These are phyloP conservation scores for Phlogophora meticulosa DNA, from an alignment of 2,888 invertebrate genomes.

Conservation along the genomic window DNA sequence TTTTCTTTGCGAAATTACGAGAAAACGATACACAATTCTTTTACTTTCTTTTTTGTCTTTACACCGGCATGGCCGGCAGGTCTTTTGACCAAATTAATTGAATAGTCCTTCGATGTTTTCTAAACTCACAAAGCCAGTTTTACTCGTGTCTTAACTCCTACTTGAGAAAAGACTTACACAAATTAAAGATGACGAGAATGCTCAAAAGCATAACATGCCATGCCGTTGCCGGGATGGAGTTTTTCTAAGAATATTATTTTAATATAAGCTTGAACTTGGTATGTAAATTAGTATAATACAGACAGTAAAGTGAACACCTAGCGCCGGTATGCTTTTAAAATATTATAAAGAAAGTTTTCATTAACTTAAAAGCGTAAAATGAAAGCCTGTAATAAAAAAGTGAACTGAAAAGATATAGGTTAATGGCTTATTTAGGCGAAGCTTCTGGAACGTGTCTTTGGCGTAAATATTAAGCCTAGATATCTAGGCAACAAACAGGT, in stretches of 20 bases:
- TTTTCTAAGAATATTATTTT: neutral
- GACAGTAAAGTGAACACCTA: neutral
- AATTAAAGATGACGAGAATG: neutral
- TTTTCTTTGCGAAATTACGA: neutral
- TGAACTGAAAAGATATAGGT: slow-evolving; percentile 1
- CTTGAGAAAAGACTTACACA: too few species aligned
- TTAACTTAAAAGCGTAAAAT: slow-evolving; percentile 31
- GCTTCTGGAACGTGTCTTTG: too few species aligned
- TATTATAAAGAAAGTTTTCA: slow-evolving; percentile 21
- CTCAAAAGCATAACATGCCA: neutral
- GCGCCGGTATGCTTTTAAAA: slow-evolving; percentile 12
- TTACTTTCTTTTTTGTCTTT: neutral
- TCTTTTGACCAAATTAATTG: neutral
- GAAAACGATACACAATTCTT: neutral
- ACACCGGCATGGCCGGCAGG: neutral
- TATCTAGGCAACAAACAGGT: neutral
- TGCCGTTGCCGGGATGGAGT: neutral
- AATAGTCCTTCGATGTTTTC: neutral
- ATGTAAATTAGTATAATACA: slow-evolving; percentile 17
- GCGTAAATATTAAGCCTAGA: neutral
- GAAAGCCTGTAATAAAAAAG: slow-evolving; percentile 20
- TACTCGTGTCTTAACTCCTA: neutral
- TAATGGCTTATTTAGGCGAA: slow-evolving; percentile 6
- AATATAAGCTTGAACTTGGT: neutral
- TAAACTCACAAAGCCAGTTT: neutral